Percentiles rank a stretch among this genome's conserved stretches.
Evolutionary conservation across 1,140 invertebrate genomes (phyloP).

Genomic region (Aphelenchoides fujianensis): DNA sequence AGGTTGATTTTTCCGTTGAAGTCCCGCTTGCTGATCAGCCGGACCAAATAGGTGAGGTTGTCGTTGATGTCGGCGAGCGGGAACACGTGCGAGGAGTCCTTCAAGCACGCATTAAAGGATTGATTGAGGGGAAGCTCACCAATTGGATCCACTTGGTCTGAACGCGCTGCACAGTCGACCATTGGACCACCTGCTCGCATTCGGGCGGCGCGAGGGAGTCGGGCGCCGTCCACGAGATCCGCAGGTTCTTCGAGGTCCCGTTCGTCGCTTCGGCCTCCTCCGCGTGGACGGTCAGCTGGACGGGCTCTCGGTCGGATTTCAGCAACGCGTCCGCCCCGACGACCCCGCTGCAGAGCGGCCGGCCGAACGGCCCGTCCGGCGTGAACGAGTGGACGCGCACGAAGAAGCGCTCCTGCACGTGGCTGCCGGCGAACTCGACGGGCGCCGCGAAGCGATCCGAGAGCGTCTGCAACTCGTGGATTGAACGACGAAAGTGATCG

Average conservation of each 20-base stretch:
- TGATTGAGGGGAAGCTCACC: not conserved
- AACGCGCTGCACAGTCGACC: not conserved
- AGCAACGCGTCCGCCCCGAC: not conserved
- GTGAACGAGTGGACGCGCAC: not conserved
- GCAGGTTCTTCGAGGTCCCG: not conserved
- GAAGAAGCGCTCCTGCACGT: not conserved
- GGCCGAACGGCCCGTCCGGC: not conserved
- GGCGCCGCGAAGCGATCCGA: not conserved
- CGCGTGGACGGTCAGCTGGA: not conserved
- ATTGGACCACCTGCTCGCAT: constrained; percentile 3
- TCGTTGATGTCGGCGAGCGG: constrained; percentile 6
- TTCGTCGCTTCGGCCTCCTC: not conserved
- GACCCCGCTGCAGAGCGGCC: not conserved
- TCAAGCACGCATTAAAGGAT: too few species aligned
- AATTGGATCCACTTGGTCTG: not conserved
- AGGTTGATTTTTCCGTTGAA: not conserved
- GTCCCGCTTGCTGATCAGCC: not conserved
- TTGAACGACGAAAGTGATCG: not conserved
- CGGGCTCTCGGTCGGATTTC: not conserved
- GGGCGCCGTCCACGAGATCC: not conserved
- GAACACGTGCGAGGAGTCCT: constrained; percentile 1
- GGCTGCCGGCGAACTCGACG: not conserved
- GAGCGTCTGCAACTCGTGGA: not conserved
- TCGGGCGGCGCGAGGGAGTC: not conserved
- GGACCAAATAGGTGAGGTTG: not conserved